Conservation (phyloP, 2,113 vertebrate species). For the Holacanthus passer region DNA sequence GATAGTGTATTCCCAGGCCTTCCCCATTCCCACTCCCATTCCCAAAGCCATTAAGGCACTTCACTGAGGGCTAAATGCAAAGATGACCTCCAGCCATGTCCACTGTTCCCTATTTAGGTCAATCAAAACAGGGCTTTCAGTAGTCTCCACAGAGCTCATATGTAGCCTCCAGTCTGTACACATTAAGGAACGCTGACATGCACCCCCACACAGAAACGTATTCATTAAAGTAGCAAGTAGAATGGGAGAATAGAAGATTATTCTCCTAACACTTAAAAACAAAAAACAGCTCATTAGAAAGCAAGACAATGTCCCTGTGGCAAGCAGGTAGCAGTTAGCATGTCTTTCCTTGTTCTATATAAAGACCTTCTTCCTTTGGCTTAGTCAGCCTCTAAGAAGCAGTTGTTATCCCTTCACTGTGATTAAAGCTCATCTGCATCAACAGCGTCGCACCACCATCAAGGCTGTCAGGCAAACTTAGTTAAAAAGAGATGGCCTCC, state of each 20-base stretch:
- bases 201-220: background rate
- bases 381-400: slow-evolving; percentile 31
- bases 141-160: background rate
- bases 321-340: slow-evolving; percentile 40
- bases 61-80: slow-evolving; percentile 60
- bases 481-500: background rate
- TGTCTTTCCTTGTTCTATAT: slow-evolving; percentile 26
- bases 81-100: slow-evolving; percentile 56
- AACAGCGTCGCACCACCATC: slow-evolving; percentile 16
- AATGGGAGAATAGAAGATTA: background rate
- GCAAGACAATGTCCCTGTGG: background rate
- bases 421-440: slow-evolving; percentile 48
- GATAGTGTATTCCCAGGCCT: slow-evolving; percentile 60
- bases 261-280: slow-evolving; percentile 10
- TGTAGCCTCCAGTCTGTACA: background rate
- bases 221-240: slow-evolving; percentile 12
- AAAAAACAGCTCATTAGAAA: slow-evolving; percentile 1
- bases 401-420: slow-evolving; percentile 35
- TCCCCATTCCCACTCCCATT: slow-evolving; percentile 52
- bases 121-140: slow-evolving; percentile 52
- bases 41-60: slow-evolving; percentile 69
- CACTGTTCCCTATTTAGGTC: slow-evolving; percentile 43
- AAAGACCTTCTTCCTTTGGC: slow-evolving; percentile 23
- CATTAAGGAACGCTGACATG: slow-evolving; percentile 5
- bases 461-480: slow-evolving; percentile 39